A percentile compares a stretch with the other conserved stretches of the same genome.
Evolutionary conservation across 2,113 vertebrate species (phyloP).

Genomic region (Coturnix japonica): DNA sequence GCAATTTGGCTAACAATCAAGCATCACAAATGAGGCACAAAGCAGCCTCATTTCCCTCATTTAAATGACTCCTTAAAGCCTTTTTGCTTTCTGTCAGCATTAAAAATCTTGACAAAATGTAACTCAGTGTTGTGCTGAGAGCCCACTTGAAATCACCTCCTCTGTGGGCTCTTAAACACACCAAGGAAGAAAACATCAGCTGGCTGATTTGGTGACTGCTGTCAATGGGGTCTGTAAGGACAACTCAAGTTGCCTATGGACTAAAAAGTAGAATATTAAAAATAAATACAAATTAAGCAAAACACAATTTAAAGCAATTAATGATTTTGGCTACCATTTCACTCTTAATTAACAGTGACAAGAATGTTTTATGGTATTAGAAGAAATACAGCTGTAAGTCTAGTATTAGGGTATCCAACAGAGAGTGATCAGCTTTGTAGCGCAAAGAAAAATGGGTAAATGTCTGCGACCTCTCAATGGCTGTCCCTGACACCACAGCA

Average conservation of each 20-base stretch:
- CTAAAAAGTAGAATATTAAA: constrained; percentile 42
- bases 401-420: not conserved
- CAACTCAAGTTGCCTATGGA: constrained; percentile 22
- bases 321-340: constrained; percentile 9
- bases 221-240: constrained; percentile 31
- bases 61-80: not conserved
- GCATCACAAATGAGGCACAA: not conserved
- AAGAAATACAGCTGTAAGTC: not conserved
- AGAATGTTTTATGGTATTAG: not conserved
- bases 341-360: not conserved
- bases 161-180: not conserved
- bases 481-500: not conserved
- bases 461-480: not conserved
- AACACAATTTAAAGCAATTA: constrained; percentile 1
- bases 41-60: not conserved
- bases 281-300: constrained; percentile 28
- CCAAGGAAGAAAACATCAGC: not conserved
- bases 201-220: constrained; percentile 23
- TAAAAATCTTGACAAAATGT: not conserved
- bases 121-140: not conserved
- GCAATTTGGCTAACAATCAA: not conserved
- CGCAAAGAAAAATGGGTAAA: not conserved
- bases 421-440: not conserved
- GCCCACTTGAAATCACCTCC: not conserved
- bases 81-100: not conserved